Base-by-base conservation (phyloP, 2,797 vertebrate species). In the Acanthurus lineatus region DNA sequence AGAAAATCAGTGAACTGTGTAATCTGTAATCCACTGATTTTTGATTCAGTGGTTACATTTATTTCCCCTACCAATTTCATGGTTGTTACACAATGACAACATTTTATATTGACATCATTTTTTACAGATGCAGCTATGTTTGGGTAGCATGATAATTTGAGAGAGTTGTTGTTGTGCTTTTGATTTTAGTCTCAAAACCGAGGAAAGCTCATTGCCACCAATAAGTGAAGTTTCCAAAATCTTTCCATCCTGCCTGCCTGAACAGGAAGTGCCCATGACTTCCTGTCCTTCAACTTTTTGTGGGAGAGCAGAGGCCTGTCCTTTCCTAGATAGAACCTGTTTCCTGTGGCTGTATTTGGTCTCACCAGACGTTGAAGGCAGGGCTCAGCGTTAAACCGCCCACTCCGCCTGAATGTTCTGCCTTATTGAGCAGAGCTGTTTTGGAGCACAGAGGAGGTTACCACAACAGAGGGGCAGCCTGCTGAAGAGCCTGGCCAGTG, bases 391-490 rank as follows among this genome's bases (percentile, higher is more conserved):
- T 84, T 74, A 80, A 83, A 73, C 74, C 61, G 51, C 88, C 83
- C 84, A 79, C 86, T 82, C 75, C n/a, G 84, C 81, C 75, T 77
- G 72, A 81, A 72, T 59, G 84, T 69, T 89, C 70, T 77, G 84
- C 73, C 85, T 82, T 74, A 90, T 91, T 73, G 83, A 89, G 76
- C 70, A 32, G 67, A 69, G 48, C 80, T 94, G 93, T 93, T 93
- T 86, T 87, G 89, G 80, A 93, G 84, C 76, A 76, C 68, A 73
- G 73, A 75, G 74, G 90, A 87, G 85, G 91, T 94, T 90, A 90
- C 91, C 92, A 93, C 92, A 94, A 94, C 93, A 94, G 74, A 93
- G 65, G 56, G 65, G 58, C 68, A 66, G 63, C 35, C 80, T 77
- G 81, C 67, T 69, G 66, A 77, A 76, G 79, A 81, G 86, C 69